Evolutionary conservation across 2,113 vertebrate genomes (phyloP).

Genomic region (Steatornis caripensis): DNA sequence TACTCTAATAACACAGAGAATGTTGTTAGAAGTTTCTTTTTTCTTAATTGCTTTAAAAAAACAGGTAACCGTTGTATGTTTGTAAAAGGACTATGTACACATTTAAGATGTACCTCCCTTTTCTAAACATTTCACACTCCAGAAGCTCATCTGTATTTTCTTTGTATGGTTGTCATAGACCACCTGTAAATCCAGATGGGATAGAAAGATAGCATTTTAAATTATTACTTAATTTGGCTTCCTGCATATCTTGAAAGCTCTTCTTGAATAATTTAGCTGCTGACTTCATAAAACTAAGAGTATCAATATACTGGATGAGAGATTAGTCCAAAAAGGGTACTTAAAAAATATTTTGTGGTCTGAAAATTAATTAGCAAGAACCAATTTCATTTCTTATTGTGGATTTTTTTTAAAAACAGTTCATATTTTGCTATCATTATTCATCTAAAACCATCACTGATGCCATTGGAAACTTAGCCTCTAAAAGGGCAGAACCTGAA

Average conservation of each 20-base stretch:
- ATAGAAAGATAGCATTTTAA: neutral
- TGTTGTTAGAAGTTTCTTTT: neutral
- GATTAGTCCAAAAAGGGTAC: slow-evolving; percentile 8
- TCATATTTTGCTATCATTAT: neutral
- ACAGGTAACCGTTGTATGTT: neutral
- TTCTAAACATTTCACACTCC: neutral
- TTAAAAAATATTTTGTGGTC: slow-evolving; percentile 30
- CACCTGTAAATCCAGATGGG: neutral
- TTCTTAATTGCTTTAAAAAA: neutral
- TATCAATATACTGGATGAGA: neutral
- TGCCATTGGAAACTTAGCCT: neutral
- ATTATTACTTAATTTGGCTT: neutral
- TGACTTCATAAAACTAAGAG: neutral
- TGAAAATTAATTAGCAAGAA: slow-evolving; percentile 45
- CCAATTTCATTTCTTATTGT: slow-evolving; percentile 25
- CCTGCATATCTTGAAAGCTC: neutral
- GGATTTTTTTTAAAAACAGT: neutral
- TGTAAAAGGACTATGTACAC: neutral
- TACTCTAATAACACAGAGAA: neutral
- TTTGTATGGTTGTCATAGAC: neutral
- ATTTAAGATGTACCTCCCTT: neutral
- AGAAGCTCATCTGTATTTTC: neutral
- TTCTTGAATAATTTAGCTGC: slow-evolving; percentile 2
- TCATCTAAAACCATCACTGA: neutral
- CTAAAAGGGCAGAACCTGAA: neutral